A percentile compares a stretch with the other conserved stretches of the same genome.
These are phyloP conservation scores for Semibalanus balanoides DNA, from an alignment of 1,140 invertebrate genomes.

Conservation along the genomic window DNA sequence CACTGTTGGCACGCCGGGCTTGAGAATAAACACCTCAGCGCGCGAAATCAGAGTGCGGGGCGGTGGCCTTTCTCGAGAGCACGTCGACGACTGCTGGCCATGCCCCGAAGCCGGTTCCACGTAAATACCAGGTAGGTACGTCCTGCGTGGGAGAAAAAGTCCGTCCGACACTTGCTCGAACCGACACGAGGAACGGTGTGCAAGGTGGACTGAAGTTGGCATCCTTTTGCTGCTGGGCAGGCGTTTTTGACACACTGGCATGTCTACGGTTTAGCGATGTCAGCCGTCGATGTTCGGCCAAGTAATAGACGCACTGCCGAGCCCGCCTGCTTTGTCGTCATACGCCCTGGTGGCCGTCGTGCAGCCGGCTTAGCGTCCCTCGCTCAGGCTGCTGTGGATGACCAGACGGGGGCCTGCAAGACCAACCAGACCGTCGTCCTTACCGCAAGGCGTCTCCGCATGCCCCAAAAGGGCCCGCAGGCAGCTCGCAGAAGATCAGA, in stretches of 20 bases:
- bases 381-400: neutral
- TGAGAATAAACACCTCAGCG: neutral
- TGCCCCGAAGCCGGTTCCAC: too few species aligned
- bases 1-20: neutral
- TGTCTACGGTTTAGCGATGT: neutral
- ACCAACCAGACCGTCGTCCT: neutral
- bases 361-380: neutral
- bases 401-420: slow-evolving; percentile 1
- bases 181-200: neutral
- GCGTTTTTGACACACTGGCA: neutral
- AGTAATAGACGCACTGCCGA: neutral
- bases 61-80: neutral
- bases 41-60: neutral
- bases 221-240: neutral
- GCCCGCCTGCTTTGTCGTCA: neutral
- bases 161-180: too few species aligned
- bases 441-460: too few species aligned
- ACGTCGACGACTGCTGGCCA: neutral
- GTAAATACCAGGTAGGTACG: too few species aligned
- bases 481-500: neutral
- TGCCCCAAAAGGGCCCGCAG: too few species aligned
- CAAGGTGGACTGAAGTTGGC: neutral
- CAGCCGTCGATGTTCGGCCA: slow-evolving; percentile 5
- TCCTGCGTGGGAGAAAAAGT: too few species aligned
- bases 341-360: slow-evolving; percentile 7